Percentiles rank a stretch among this genome's conserved stretches.
Evolutionary conservation across 1,140 invertebrate genomes (phyloP).

Genomic region (Centruroides vittatus): DNA sequence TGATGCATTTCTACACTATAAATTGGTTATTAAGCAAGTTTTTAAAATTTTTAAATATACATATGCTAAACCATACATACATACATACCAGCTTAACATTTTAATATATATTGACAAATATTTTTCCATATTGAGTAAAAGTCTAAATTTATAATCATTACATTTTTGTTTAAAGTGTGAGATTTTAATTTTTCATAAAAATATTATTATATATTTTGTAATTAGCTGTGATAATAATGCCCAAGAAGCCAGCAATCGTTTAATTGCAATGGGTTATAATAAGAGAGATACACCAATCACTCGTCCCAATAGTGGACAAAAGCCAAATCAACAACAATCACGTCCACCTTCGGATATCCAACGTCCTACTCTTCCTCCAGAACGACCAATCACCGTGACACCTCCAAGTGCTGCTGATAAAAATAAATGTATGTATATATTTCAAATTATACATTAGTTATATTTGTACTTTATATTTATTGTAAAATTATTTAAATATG

Average conservation of each 20-base stretch:
- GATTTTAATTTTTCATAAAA: no score
- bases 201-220: neutral
- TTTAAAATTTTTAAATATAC: no score
- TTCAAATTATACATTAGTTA: neutral
- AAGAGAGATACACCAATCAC: conserved; percentile 44
- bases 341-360: conserved; percentile 12
- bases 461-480: neutral
- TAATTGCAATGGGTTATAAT: conserved; percentile 61
- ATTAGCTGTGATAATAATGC: conserved; percentile 73
- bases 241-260: conserved; percentile 61
- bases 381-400: conserved; percentile 28
- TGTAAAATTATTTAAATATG: neutral
- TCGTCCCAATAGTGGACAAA: conserved; percentile 31
- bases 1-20: no score
- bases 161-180: no score
- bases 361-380: conserved; percentile 15
- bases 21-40: no score
- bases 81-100: no score
- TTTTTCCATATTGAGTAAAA: no score
- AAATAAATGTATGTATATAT: conserved; percentile 42
- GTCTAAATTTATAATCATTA: no score
- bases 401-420: conserved; percentile 53
- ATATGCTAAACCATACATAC: no score
- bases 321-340: conserved; percentile 15
- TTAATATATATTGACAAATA: no score